Evolutionary conservation across 1,140 invertebrate genomes (phyloP).

Genomic region (Diabrotica undecimpunctata): DNA sequence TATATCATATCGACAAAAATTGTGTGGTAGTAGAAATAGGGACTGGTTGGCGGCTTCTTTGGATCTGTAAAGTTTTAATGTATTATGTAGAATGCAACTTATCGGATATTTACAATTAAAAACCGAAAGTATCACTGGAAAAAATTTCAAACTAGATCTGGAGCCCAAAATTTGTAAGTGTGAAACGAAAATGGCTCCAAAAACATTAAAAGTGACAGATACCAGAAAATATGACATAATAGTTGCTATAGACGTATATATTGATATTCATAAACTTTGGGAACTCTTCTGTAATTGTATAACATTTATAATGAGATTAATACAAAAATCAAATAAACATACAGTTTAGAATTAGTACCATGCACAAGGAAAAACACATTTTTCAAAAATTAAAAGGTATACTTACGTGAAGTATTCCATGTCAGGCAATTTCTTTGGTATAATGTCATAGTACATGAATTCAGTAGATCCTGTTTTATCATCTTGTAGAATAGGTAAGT

Average conservation of each 20-base stretch:
- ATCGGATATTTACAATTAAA: not conserved
- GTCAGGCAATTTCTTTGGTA: slow-evolving; percentile 59
- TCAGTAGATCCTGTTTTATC: slow-evolving; percentile 47
- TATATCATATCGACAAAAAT: slow-evolving; percentile 74
- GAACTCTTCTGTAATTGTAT: too few species aligned
- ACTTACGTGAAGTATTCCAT: slow-evolving; percentile 58
- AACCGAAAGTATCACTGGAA: too few species aligned
- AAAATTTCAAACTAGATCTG: too few species aligned
- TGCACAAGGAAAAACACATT: not conserved
- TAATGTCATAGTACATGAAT: slow-evolving; percentile 63
- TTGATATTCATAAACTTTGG: not conserved
- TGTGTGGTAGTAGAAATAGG: slow-evolving; percentile 69
- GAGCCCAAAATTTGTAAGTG: too few species aligned
- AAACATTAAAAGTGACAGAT: too few species aligned
- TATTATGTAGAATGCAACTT: not conserved
- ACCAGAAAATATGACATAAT: too few species aligned
- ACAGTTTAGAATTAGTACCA: too few species aligned
- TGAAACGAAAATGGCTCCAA: too few species aligned
- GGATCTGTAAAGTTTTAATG: slow-evolving; percentile 42
- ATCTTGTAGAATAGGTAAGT: slow-evolving; percentile 64
- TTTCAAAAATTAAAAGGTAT: not conserved
- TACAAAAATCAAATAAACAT: too few species aligned
- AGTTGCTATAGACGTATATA: not conserved
- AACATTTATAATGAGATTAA: not conserved
- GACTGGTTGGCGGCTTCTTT: slow-evolving; percentile 50